A percentile compares a stretch with the other conserved stretches of the same genome.
These are phyloP conservation scores for Serranus cabrilla DNA, from an alignment of 2,797 vertebrate species.

Conservation along the genomic window DNA sequence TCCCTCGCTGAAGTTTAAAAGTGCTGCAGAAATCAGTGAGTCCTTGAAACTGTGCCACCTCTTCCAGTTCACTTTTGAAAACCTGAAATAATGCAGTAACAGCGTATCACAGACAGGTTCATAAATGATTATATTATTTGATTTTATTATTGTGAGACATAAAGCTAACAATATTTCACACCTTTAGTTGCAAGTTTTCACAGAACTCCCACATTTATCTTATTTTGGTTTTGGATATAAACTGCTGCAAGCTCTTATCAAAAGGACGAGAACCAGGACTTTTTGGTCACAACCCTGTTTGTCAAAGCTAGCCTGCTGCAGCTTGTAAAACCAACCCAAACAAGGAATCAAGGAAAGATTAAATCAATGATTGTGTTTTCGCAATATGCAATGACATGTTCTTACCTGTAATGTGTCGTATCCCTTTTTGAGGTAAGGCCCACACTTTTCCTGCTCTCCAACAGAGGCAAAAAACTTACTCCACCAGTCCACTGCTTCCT, in stretches of 20 bases:
- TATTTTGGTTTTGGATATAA: neutral
- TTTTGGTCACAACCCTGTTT: neutral
- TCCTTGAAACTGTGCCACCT: slow-evolving; percentile 88
- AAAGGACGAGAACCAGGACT: neutral
- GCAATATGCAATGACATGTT: neutral
- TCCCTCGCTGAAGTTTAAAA: slow-evolving; percentile 94
- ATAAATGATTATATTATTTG: too few species aligned
- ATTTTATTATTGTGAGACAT: neutral
- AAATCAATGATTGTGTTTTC: neutral
- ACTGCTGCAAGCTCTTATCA: neutral
- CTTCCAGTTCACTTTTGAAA: slow-evolving; percentile 90
- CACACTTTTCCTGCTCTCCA: slow-evolving; percentile 93
- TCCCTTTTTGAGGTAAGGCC: slow-evolving; percentile 94
- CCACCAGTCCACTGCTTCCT: slow-evolving; percentile 98
- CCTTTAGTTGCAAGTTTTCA: neutral
- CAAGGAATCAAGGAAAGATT: slow-evolving; percentile 1
- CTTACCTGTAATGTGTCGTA: slow-evolving; percentile 94
- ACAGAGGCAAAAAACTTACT: slow-evolving; percentile 97
- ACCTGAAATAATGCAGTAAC: slow-evolving; percentile 81
- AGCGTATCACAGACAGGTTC: neutral
- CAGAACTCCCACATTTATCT: neutral
- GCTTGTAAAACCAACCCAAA: slow-evolving; percentile 14
- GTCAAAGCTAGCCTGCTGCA: neutral
- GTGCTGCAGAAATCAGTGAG: slow-evolving; percentile 97
- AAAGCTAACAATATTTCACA: neutral